These are phyloP conservation scores for Ophonus ardosiacus DNA, from an alignment of 2,888 invertebrate species.

Conservation along the genomic window DNA sequence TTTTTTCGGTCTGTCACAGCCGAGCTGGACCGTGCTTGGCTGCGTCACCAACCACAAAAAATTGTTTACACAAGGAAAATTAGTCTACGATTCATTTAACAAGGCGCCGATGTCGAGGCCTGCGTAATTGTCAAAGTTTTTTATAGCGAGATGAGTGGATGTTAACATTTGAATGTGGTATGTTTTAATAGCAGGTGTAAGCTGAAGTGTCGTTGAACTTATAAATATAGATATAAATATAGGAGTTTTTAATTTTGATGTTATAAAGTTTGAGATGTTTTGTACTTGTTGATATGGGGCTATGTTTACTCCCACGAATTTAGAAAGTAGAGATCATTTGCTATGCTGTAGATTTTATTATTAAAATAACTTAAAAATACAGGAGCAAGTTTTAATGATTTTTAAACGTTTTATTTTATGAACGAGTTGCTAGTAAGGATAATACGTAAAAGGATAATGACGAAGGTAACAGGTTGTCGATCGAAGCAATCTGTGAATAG, in stretches of 20 bases:
- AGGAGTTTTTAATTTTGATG: constrained; percentile 17
- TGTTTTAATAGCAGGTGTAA: constrained; percentile 17
- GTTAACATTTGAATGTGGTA: constrained; percentile 11
- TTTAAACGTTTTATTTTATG: too few species aligned
- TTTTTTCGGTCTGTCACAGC: constrained; percentile 46
- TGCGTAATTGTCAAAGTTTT: constrained; percentile 58
- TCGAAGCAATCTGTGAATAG: too few species aligned
- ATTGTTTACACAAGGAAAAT: constrained; percentile 67
- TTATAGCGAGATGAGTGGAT: constrained; percentile 17
- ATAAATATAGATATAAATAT: background rate
- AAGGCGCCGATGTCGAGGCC: constrained; percentile 59
- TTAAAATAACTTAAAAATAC: too few species aligned
- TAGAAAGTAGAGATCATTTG: too few species aligned
- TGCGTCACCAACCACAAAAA: constrained; percentile 63
- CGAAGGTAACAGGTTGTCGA: too few species aligned
- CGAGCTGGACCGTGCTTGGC: constrained; percentile 44
- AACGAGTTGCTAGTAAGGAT: too few species aligned
- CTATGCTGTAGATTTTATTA: too few species aligned
- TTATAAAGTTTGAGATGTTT: constrained; percentile 15
- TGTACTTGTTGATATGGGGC: constrained; percentile 17
- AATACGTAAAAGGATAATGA: too few species aligned
- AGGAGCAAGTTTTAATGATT: too few species aligned
- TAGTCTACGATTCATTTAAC: constrained; percentile 67
- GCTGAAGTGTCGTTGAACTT: constrained; percentile 18
- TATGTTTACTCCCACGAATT: too few species aligned